Percentiles rank a stretch among this genome's conserved stretches.
Conservation (phyloP, 1,140 invertebrate genomes). For the Tribolium castaneum region DNA sequence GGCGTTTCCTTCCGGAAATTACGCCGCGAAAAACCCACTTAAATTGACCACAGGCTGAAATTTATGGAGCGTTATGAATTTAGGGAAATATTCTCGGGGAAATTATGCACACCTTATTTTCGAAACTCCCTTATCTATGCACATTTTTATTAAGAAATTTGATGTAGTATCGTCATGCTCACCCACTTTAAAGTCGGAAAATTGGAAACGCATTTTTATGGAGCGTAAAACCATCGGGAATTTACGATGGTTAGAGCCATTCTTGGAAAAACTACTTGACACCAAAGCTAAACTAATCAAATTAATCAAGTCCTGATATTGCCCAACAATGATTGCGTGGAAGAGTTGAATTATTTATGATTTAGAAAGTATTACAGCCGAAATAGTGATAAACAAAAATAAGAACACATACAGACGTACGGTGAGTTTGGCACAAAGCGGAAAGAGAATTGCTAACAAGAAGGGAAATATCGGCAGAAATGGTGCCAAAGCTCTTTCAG, state of each 20-base stretch:
- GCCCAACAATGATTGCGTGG: neutral
- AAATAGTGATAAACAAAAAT: neutral
- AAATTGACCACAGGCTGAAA: conserved; percentile 12
- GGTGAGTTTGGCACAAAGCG: neutral
- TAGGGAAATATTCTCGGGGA: neutral
- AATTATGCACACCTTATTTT: conserved; percentile 2
- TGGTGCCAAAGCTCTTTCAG: no score
- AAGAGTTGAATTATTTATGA: neutral
- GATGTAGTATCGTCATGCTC: conserved; percentile 10
- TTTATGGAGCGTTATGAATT: conserved; percentile 22
- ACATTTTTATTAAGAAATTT: conserved; percentile 34
- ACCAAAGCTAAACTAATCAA: neutral
- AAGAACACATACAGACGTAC: neutral
- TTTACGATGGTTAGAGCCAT: no score
- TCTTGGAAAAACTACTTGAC: neutral
- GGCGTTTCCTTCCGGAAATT: conserved; percentile 8
- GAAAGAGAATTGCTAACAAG: neutral
- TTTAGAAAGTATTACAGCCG: neutral
- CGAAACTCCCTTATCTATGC: conserved; percentile 3
- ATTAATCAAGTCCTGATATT: neutral
- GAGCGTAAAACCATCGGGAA: neutral
- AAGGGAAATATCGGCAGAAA: neutral
- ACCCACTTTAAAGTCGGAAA: conserved; percentile 3
- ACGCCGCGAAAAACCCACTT: conserved; percentile 1
- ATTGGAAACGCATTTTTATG: conserved; percentile 14